phyloP scores from a whole-genome alignment of 2,888 invertebrate species.

The Noctua fimbriata region DNA sequence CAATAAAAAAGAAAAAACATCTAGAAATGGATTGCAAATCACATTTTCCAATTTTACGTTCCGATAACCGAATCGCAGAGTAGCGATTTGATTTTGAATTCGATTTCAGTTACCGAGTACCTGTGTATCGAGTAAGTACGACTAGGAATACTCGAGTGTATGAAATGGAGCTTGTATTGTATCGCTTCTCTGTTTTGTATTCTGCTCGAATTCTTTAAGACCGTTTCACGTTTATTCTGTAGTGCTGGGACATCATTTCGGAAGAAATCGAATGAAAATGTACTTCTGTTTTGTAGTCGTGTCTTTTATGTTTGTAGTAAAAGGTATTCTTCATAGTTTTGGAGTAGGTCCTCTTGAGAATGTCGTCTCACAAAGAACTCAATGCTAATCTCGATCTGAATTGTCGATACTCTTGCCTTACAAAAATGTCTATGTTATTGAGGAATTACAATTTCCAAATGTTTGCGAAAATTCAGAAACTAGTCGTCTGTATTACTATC shows the following conservation, averaged over 20 bases:
- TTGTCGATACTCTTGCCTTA: not conserved
- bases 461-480: not conserved
- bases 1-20: constrained; percentile 24
- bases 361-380: not conserved
- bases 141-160: constrained; percentile 45
- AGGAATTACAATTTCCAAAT: not conserved
- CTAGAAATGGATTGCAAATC: constrained; percentile 47
- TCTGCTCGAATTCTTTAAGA: constrained; percentile 34
- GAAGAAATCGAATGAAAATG: constrained; percentile 41
- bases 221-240: constrained; percentile 34
- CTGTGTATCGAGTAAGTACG: constrained; percentile 25
- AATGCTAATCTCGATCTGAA: not conserved
- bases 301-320: constrained; percentile 8
- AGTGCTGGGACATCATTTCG: constrained; percentile 27
- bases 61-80: constrained; percentile 39
- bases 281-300: not conserved
- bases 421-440: not conserved
- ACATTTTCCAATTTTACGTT: constrained; percentile 59
- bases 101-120: constrained; percentile 36
- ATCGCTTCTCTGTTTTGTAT: constrained; percentile 51
- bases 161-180: constrained; percentile 49
- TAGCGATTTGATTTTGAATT: constrained; percentile 54
- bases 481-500: not conserved
- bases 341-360: not conserved
- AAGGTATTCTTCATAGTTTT: not conserved